Evolutionary conservation across 2,888 invertebrate genomes (phyloP).

Genomic region (Anagyrus pseudococci): DNA sequence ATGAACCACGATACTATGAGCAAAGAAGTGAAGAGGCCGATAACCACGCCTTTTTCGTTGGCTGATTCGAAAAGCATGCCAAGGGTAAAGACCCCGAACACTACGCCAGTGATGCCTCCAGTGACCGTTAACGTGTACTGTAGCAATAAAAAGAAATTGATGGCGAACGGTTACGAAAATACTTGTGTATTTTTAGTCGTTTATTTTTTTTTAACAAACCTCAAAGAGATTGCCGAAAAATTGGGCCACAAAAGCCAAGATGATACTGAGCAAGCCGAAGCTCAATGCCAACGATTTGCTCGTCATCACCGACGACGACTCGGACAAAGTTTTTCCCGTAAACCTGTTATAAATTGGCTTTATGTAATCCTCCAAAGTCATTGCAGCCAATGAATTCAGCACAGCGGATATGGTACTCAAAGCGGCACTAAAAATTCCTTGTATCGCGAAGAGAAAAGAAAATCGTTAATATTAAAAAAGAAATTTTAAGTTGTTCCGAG

Average conservation of each 20-base stretch:
- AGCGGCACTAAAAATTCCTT: slow-evolving; percentile 87
- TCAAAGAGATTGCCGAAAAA: slow-evolving; percentile 87
- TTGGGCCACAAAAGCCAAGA: slow-evolving; percentile 82
- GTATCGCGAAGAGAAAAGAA: not conserved
- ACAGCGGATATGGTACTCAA: slow-evolving; percentile 91
- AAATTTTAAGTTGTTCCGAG: too few relatives aligned
- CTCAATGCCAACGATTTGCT: slow-evolving; percentile 72
- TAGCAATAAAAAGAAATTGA: slow-evolving; percentile 14
- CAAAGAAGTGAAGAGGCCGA: slow-evolving; percentile 72
- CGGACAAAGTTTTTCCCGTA: slow-evolving; percentile 44
- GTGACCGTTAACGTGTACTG: slow-evolving; percentile 81
- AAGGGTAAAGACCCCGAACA: slow-evolving; percentile 84
- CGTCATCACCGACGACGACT: slow-evolving; percentile 41
- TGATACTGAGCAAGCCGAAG: slow-evolving; percentile 80
- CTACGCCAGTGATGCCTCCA: slow-evolving; percentile 85
- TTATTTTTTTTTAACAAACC: slow-evolving; percentile 43
- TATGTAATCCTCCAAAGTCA: slow-evolving; percentile 87
- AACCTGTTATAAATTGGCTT: slow-evolving; percentile 57
- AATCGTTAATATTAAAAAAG: not conserved
- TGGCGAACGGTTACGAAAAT: not conserved
- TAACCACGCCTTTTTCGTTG: slow-evolving; percentile 75
- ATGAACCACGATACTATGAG: slow-evolving; percentile 81
- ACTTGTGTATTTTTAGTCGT: not conserved
- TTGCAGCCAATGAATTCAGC: slow-evolving; percentile 88
- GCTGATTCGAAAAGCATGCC: slow-evolving; percentile 82